phyloP scores from a whole-genome alignment of 2,888 invertebrate species.

The Teinopalpus imperialis region DNA sequence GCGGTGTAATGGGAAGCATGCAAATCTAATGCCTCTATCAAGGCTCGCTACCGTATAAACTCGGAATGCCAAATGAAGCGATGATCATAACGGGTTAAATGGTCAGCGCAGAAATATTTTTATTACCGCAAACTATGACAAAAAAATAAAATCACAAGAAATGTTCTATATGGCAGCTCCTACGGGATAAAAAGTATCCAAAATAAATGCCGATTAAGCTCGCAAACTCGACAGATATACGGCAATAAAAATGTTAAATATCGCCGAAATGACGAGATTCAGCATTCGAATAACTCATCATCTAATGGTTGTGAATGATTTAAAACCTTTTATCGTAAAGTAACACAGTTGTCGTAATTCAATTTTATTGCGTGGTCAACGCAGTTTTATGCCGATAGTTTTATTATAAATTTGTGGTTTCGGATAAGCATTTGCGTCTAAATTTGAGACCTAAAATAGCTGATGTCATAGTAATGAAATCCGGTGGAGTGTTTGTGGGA shows the following conservation, averaged over 20 bases:
- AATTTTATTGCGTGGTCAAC: conserved; percentile 78
- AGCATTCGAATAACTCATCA: conserved; percentile 76
- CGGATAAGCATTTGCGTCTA: conserved; percentile 53
- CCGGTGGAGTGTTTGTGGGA: conserved; percentile 48
- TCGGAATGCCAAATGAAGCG: conserved; percentile 76
- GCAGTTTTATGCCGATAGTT: conserved; percentile 68
- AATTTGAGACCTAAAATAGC: conserved; percentile 51
- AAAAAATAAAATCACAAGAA: conserved; percentile 59
- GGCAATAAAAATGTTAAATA: conserved; percentile 78
- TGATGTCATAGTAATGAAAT: conserved; percentile 42
- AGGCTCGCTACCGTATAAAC: conserved; percentile 67
- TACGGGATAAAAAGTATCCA: conserved; percentile 49
- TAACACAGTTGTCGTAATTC: conserved; percentile 77
- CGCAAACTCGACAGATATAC: conserved; percentile 71
- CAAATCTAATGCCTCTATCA: conserved; percentile 71
- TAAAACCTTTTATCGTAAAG: conserved; percentile 80
- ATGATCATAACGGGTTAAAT: conserved; percentile 71
- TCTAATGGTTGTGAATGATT: conserved; percentile 79
- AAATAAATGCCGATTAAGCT: conserved; percentile 67
- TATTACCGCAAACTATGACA: conserved; percentile 68
- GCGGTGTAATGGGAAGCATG: conserved; percentile 61
- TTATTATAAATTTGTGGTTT: conserved; percentile 61
- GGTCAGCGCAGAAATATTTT: conserved; percentile 75
- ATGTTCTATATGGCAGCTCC: conserved; percentile 48
- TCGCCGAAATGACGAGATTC: conserved; percentile 72